phyloP scores from a whole-genome alignment of 2,797 vertebrate species.

The Microctenopoma stevenorrisi region DNA sequence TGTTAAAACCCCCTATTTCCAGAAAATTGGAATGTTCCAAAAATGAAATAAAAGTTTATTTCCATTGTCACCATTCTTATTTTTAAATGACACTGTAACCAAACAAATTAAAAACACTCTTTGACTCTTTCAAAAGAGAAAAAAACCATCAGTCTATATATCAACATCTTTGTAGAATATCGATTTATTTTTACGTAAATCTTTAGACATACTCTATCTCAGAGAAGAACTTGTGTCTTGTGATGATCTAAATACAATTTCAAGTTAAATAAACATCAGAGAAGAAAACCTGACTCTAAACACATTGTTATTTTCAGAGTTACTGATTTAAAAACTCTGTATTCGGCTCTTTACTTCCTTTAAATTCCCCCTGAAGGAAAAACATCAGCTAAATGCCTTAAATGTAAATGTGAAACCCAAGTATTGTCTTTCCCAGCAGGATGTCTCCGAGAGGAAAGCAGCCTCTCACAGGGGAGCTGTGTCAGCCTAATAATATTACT shows the following conservation, averaged over 20 bases:
- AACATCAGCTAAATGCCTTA: slow-evolving; percentile 19
- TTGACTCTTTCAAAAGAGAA: too few species aligned
- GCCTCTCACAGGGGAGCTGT: slow-evolving; percentile 39
- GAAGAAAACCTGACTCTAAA: background rate
- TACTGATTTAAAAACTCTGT: background rate
- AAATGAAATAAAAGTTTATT: too few species aligned
- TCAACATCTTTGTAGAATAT: too few species aligned
- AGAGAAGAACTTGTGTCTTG: background rate
- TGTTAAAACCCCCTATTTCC: too few species aligned
- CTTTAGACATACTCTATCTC: background rate
- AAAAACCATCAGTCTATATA: too few species aligned
- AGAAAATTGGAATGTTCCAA: too few species aligned
- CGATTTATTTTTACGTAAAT: too few species aligned
- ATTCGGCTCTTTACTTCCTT: slow-evolving; percentile 7
- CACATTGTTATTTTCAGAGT: background rate
- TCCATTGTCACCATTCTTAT: too few species aligned
- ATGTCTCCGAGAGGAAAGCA: slow-evolving; percentile 41
- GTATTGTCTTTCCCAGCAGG: slow-evolving; percentile 47
- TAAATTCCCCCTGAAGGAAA: background rate
- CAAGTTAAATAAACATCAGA: background rate
- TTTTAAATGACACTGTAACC: too few species aligned
- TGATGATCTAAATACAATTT: background rate
- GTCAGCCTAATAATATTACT: slow-evolving; percentile 61
- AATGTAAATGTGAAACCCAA: slow-evolving; percentile 58
- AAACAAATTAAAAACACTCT: too few species aligned